A percentile compares a stretch with the other conserved stretches of the same genome.
Conservation (phyloP, 35 echinoderm and acorn worm species). For the Ophiothrix spiculata region DNA sequence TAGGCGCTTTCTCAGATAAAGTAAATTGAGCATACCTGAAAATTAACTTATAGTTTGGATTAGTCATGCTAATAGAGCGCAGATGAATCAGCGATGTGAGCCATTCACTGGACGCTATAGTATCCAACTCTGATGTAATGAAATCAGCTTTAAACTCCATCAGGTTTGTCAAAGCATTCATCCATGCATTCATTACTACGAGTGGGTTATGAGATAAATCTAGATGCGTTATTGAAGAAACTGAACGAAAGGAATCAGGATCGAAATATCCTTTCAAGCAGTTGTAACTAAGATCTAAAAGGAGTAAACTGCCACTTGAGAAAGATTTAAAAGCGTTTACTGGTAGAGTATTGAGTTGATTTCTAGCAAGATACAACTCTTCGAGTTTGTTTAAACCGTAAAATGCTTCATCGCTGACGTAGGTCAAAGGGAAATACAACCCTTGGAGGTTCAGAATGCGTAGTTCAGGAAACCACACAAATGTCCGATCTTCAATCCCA, state of each 20-base stretch:
- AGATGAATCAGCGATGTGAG: neutral
- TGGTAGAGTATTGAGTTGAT: too few relatives aligned
- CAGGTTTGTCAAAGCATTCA: neutral
- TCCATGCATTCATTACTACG: neutral
- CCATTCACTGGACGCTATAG: neutral
- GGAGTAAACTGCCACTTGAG: too few relatives aligned
- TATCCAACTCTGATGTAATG: neutral
- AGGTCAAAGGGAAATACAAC: too few relatives aligned
- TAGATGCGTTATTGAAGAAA: neutral
- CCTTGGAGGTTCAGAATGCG: too few relatives aligned
- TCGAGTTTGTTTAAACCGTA: too few relatives aligned
- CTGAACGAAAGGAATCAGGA: neutral
- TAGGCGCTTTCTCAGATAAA: neutral
- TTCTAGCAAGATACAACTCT: too few relatives aligned
- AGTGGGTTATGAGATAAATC: neutral
- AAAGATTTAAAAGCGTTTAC: too few relatives aligned
- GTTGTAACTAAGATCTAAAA: conserved; percentile 2
- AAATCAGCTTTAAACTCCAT: neutral
- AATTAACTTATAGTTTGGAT: neutral
- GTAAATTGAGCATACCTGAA: neutral
- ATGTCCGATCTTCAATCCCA: too few relatives aligned
- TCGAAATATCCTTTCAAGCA: neutral
- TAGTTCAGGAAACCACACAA: too few relatives aligned
- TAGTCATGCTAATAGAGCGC: neutral
- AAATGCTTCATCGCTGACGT: too few relatives aligned